These are phyloP conservation scores for Sciurus carolinensis DNA, from an alignment of 2,797 vertebrate genomes.

Conservation along the genomic window DNA sequence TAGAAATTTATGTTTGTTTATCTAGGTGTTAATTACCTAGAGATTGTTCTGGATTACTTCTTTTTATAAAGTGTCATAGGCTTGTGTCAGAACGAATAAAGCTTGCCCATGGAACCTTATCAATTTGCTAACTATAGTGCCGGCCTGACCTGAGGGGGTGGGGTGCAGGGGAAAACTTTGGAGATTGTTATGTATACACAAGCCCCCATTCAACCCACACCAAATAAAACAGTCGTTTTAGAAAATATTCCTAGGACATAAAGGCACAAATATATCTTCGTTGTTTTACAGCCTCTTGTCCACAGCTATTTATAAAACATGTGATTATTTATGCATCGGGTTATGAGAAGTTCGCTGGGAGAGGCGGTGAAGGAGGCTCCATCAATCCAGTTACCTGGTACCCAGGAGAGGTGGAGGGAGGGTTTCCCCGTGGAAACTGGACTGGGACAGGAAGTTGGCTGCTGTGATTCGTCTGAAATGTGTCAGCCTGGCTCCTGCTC, in stretches of 20 bases:
- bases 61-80: constrained; percentile 95
- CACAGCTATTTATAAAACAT: constrained; percentile 89
- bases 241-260: constrained; percentile 87
- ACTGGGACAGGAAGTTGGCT: constrained; percentile 74
- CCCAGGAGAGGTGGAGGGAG: constrained; percentile 51
- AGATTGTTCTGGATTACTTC: constrained; percentile 99
- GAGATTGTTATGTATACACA: constrained; percentile 83
- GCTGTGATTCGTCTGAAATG: constrained; percentile 77
- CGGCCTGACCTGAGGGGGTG: constrained; percentile 87
- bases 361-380: constrained; percentile 77
- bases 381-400: constrained; percentile 85
- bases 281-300: constrained; percentile 89
- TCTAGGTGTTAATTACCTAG: constrained; percentile 99
- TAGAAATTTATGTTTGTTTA: constrained; percentile 99
- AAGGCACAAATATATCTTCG: constrained; percentile 89
- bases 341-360: constrained; percentile 83
- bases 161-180: constrained; percentile 81
- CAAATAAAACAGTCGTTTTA: constrained; percentile 88
- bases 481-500: constrained; percentile 52
- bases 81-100: constrained; percentile 96
- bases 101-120: constrained; percentile 94
- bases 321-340: constrained; percentile 86
- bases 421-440: constrained; percentile 60
- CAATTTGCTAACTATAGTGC: constrained; percentile 90
- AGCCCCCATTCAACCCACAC: constrained; percentile 75